Base-by-base conservation (phyloP, 64 coral and sea anemone species). In the Montipora foliosa region DNA sequence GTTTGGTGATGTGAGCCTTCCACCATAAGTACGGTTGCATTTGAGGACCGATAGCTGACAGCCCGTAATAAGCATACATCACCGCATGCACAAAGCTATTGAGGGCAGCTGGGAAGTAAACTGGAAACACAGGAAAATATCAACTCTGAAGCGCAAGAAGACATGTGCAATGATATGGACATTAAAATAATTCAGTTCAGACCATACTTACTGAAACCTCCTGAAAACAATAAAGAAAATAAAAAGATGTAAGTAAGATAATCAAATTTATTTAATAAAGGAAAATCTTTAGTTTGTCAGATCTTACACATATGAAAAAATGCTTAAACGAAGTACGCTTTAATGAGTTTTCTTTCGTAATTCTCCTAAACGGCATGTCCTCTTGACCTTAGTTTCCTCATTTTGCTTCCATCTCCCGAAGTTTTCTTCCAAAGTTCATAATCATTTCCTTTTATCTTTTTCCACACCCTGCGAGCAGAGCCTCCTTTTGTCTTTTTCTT, bases 71-170 rank as follows among this genome's bases (percentile, higher is more conserved):
- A 44, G 57, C 79, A 52, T 98, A 98, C 94, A 98, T 98, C 55
- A 96, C 58, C 50, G 94, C 90, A 73, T 98, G 97, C 58, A 98
- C 90, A 80, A 98, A 98, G n/a, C 97, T 95, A 72, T 98, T 98
- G 22, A 75, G 79, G 15, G 91, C 67, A 3, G 97, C 97, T 20
- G 94, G 94, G 80, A 98, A 98, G 69, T 98, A 98, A 69, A 91
- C 97, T 98, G 13, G 21, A 89, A 90, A 62, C 19, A 49, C 5
- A 48, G 55, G 14, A 22, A 83, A 60, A 83, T 12, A 37, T 10
- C 12, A 57, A 6, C 11, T 37, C 29, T 37, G 10, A 77, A 37
- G 47, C 29, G 44, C 12, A 14, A 12, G 46, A 51, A 75, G 11
- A 8, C 2, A 10, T 49, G 29, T 37, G 29, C 29, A 37, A 37